These are phyloP conservation scores for Amphipyra berbera DNA, from an alignment of 2,888 invertebrate genomes.

Conservation along the genomic window DNA sequence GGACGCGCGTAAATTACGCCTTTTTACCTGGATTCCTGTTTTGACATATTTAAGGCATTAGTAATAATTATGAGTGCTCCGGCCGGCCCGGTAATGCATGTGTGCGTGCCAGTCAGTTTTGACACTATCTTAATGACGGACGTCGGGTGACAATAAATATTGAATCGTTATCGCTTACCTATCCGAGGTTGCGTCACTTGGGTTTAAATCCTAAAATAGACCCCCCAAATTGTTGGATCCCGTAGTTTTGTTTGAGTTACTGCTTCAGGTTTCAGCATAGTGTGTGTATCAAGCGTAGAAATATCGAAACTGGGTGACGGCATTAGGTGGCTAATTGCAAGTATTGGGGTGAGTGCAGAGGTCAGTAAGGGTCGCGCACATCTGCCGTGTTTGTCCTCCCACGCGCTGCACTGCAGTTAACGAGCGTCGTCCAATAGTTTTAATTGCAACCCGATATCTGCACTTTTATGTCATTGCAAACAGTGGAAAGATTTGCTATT, in stretches of 20 bases:
- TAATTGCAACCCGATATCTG: conserved; percentile 88
- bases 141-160: conserved; percentile 89
- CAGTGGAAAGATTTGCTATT: conserved; percentile 52
- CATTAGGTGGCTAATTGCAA: conserved; percentile 79
- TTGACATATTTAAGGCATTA: conserved; percentile 90
- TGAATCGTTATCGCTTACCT: conserved; percentile 86
- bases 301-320: conserved; percentile 62
- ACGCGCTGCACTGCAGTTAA: conserved; percentile 78
- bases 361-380: conserved; percentile 81
- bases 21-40: conserved; percentile 90
- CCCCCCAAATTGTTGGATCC: conserved; percentile 77
- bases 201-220: conserved; percentile 82
- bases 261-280: conserved; percentile 35
- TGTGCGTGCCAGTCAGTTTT: conserved; percentile 85
- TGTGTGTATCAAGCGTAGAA: conserved; percentile 19
- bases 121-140: conserved; percentile 90
- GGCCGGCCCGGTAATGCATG: conserved; percentile 77
- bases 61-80: conserved; percentile 90
- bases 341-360: conserved; percentile 76
- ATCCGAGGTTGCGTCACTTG: conserved; percentile 80
- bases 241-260: conserved; percentile 38
- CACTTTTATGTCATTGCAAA: conserved; percentile 70
- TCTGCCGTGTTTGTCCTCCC: conserved; percentile 86
- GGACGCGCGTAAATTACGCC: conserved; percentile 89
- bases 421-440: conserved; percentile 82